Conservation (phyloP, 2,113 vertebrate species). For the Neoarius graeffei region DNA sequence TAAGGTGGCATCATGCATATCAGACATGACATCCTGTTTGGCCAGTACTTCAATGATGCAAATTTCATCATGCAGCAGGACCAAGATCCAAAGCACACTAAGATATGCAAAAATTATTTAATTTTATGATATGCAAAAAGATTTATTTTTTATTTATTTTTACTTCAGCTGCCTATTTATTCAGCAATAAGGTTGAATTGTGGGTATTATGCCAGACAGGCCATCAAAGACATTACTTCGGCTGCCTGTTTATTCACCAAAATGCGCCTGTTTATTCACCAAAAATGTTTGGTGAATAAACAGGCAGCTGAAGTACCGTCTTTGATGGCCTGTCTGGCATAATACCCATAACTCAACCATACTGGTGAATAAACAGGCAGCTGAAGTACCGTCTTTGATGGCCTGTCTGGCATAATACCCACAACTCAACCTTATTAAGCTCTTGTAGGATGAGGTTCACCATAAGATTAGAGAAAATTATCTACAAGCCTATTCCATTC, state of each 20-base stretch:
- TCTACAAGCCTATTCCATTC: neutral
- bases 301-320: neutral
- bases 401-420: neutral
- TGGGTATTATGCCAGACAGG: too few species aligned
- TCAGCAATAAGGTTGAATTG: too few species aligned
- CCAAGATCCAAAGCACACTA: neutral
- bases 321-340: neutral
- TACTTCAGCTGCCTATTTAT: too few species aligned
- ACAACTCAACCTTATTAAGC: neutral
- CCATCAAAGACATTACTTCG: too few species aligned
- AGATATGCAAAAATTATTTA: neutral
- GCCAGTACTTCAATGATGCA: neutral
- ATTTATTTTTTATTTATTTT: too few species aligned
- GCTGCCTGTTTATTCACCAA: too few species aligned
- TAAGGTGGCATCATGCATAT: too few species aligned
- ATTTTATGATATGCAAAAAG: too few species aligned
- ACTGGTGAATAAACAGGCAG: neutral
- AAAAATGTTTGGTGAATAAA: neutral
- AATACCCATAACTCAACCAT: neutral
- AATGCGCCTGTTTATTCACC: too few species aligned
- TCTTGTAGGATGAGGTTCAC: neutral
- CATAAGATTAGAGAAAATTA: neutral
- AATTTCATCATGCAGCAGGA: neutral
- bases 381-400: neutral
- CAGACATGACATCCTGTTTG: neutral